Conservation (phyloP, 2,888 invertebrate genomes). For the Dromius quadrimaculatus region DNA sequence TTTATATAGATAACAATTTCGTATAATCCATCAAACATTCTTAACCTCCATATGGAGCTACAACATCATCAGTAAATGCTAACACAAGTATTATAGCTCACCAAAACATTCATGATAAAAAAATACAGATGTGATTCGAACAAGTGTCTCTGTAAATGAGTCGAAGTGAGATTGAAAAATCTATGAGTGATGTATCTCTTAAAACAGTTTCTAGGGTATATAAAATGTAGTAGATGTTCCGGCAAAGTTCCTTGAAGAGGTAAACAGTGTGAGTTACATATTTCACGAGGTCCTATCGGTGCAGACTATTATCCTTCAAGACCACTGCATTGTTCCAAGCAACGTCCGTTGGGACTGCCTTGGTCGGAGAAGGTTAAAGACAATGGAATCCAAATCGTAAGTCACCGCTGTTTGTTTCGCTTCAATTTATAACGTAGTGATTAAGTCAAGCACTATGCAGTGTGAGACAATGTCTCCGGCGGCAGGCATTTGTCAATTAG, state of each 20-base stretch:
- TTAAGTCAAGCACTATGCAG: constrained; percentile 42
- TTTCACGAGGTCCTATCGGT: constrained; percentile 50
- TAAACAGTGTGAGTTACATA: constrained; percentile 50
- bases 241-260: constrained; percentile 40
- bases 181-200: too few species aligned
- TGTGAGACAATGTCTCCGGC: constrained; percentile 40
- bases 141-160: too few species aligned
- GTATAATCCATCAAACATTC: too few species aligned
- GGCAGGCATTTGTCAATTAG: constrained; percentile 49
- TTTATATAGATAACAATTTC: too few species aligned
- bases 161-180: too few species aligned
- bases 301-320: constrained; percentile 46
- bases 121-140: too few species aligned
- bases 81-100: too few species aligned
- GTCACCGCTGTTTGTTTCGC: constrained; percentile 49
- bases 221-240: constrained; percentile 25
- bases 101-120: too few species aligned
- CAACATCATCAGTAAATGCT: too few species aligned
- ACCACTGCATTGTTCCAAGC: constrained; percentile 27
- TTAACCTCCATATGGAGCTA: too few species aligned
- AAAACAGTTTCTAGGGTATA: constrained; percentile 7
- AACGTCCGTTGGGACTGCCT: constrained; percentile 37
- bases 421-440: constrained; percentile 52
- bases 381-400: constrained; percentile 50
- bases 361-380: constrained; percentile 48